Percentiles rank a stretch among this genome's conserved stretches.
These are phyloP conservation scores for Ligdia adustata DNA, from an alignment of 2,888 invertebrate species.

Conservation along the genomic window DNA sequence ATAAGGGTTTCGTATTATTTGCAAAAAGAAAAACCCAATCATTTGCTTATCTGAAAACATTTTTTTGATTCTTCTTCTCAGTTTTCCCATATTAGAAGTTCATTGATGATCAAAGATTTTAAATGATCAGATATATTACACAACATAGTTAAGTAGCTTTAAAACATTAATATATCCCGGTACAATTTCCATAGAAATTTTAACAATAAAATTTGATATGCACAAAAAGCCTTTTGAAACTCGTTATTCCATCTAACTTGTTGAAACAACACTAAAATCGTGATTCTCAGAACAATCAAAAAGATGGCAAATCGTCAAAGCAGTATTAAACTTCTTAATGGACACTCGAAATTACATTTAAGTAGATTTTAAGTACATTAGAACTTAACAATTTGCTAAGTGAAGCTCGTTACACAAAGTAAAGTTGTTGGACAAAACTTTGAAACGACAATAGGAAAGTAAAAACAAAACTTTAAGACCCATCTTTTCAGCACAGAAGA, in stretches of 20 bases:
- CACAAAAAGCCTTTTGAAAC: not conserved
- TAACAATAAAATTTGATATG: not conserved
- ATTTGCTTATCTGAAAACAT: no score
- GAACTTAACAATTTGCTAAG: conserved; percentile 58
- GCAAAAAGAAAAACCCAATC: no score
- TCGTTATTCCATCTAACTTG: conserved; percentile 28
- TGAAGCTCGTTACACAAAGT: conserved; percentile 44
- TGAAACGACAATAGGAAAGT: conserved; percentile 11
- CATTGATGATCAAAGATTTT: no score
- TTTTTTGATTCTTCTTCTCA: no score
- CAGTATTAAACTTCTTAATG: conserved; percentile 66
- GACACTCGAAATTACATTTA: conserved; percentile 63
- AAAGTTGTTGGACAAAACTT: conserved; percentile 16
- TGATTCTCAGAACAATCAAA: conserved; percentile 43
- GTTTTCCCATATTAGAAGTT: no score
- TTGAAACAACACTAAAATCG: conserved; percentile 44
- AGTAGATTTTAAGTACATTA: conserved; percentile 66
- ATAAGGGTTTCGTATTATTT: no score
- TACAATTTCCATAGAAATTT: no score
- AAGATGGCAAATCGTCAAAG: conserved; percentile 52
- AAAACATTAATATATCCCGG: no score
- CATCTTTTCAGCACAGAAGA: conserved; percentile 2
- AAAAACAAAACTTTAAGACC: conserved; percentile 9
- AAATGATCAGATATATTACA: no score
- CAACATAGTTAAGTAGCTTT: no score